Evolutionary conservation across 1,140 invertebrate species (phyloP), one percentile per base, ranked within the genome.

Genomic region (Anoplolepis gracilipes): DNA sequence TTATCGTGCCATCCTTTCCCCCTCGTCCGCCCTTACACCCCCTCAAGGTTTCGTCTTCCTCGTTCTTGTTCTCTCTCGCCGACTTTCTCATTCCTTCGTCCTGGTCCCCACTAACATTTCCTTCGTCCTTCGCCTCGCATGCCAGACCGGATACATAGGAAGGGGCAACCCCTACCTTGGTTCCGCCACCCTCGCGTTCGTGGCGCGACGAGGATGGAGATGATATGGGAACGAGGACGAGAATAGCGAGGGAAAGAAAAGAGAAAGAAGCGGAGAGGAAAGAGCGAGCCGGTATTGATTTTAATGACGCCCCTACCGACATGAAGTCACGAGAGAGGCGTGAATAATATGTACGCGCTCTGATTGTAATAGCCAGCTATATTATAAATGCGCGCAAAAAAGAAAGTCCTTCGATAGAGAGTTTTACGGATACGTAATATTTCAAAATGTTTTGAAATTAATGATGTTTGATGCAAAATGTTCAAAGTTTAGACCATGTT

Each of bases 201-300:
- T 59, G 19, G 88, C 59, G 69, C 62, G 73, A 88, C 86, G 46
- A 88, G 79, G 86, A 91, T 46, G 72, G 62, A 57, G 59, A 81
- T 84, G 88, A 81, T 87, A 86, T 85, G 46, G 62, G 46, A 59
- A 89, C 28, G 78, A 72, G 33, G 78, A 75, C 22, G 72, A 42
- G 55, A 64, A 69, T 36, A 79, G 67, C 53, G 59, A 59, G 39
- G 75, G 36, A 42, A 64, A 65, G 82, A 42, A 86, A 77, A 87
- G 87, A 73, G 46, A 86, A 86, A 88, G 87, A 87, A 88, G 89
- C 82, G 90, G 55, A 89, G 89, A 91, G 91, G 90, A 92, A 90
- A 86, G 90, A 92, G 90, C 91, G 90, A 89, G 90, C 91, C 90
- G 90, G 94, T 95, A 95, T 95, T 95, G 94, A 95, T 95, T 95